Conservation (phyloP, 2,797 vertebrate species). For the Podarcis lilfordi region DNA sequence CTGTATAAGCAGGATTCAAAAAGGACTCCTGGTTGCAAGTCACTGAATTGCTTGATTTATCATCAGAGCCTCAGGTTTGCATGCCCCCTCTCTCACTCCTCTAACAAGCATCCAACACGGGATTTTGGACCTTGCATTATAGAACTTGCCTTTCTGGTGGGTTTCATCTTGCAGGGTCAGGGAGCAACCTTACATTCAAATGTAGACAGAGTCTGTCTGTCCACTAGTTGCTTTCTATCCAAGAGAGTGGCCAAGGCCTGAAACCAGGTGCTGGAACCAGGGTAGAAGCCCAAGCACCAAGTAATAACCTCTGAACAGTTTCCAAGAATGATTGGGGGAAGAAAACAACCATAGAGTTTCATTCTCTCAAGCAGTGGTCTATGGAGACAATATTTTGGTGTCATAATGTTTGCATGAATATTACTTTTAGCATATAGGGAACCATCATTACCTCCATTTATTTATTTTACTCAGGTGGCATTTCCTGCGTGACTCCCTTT, state of each 20-base stretch:
- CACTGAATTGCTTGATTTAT: neutral
- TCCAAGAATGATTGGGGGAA: too few relatives aligned
- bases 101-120: neutral
- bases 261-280: neutral
- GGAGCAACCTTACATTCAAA: neutral
- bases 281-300: neutral
- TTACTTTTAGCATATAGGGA: constrained; percentile 10
- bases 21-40: neutral
- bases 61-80: neutral
- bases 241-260: neutral
- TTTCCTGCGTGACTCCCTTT: neutral
- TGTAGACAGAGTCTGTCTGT: neutral
- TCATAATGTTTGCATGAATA: constrained; percentile 15
- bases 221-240: neutral
- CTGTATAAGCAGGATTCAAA: neutral
- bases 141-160: neutral
- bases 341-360: neutral
- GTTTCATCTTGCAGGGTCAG: neutral
- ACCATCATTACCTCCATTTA: neutral
- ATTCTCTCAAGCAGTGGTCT: neutral
- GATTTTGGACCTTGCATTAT: neutral
- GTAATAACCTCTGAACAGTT: too few relatives aligned
- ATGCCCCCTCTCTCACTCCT: neutral
- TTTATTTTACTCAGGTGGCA: neutral
- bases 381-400: constrained; percentile 8